phyloP scores from a whole-genome alignment of 2,888 invertebrate genomes.

The Erpobdella octoculata region DNA sequence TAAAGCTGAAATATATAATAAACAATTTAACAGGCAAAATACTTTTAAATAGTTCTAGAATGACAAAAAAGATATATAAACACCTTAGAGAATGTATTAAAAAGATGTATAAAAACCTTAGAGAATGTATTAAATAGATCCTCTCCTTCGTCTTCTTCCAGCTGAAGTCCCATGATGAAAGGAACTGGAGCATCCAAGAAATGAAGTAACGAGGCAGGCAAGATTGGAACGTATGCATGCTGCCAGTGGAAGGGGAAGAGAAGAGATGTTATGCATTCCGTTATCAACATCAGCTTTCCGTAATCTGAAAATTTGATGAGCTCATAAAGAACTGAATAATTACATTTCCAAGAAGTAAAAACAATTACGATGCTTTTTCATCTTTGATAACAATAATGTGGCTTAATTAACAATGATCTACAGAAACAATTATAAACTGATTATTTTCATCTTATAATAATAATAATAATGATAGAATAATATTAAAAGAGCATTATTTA shows the following conservation, averaged over 20 bases:
- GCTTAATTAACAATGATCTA: too few species aligned
- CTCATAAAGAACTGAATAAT: not conserved
- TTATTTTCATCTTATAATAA: not conserved
- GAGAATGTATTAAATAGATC: slow-evolving; percentile 40
- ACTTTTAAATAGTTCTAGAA: not conserved
- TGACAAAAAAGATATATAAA: too few species aligned
- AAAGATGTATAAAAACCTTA: slow-evolving; percentile 38
- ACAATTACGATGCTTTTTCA: too few species aligned
- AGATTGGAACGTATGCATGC: slow-evolving; percentile 95
- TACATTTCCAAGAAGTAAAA: too few species aligned
- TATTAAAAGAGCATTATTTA: too few species aligned
- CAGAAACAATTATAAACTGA: too few species aligned
- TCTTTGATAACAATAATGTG: too few species aligned
- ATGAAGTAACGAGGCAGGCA: slow-evolving; percentile 71
- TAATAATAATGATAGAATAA: too few species aligned
- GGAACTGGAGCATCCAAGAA: slow-evolving; percentile 98
- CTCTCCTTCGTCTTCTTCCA: slow-evolving; percentile 35
- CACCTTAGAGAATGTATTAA: too few species aligned
- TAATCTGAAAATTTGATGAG: slow-evolving; percentile 63
- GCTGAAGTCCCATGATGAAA: slow-evolving; percentile 85
- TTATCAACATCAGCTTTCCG: slow-evolving; percentile 88
- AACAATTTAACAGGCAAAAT: not conserved
- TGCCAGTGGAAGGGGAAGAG: slow-evolving; percentile 94
- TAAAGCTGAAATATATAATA: not conserved
- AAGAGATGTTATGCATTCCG: slow-evolving; percentile 81